Evolutionary conservation across 2,888 invertebrate species (phyloP).

Genomic region (Rhogogaster chlorosoma): DNA sequence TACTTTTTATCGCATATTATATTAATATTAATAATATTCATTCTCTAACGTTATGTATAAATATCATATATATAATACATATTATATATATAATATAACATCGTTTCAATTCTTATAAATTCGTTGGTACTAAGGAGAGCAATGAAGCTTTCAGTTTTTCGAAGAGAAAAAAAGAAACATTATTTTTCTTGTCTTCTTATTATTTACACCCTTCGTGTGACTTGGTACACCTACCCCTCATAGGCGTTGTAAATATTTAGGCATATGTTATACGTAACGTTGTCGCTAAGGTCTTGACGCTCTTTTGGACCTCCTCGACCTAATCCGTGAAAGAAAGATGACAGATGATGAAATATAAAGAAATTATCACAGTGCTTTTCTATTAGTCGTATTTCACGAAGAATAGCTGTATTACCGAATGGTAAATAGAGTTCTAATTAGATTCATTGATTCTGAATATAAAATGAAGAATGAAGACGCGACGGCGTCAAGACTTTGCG

Average conservation of each 20-base stretch:
- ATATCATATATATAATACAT: conserved; percentile 53
- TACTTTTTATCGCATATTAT: conserved; percentile 59
- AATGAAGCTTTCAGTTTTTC: neutral
- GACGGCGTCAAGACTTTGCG: conserved; percentile 27
- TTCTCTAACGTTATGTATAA: conserved; percentile 63
- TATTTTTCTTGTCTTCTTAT: conserved; percentile 17
- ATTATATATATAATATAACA: conserved; percentile 57
- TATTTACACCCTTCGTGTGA: conserved; percentile 55
- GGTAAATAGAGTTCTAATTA: neutral
- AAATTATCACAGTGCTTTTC: conserved; percentile 11
- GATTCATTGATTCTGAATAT: neutral
- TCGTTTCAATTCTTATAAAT: conserved; percentile 58
- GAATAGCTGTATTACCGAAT: neutral
- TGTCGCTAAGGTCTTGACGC: neutral
- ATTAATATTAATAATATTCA: conserved; percentile 62
- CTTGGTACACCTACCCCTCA: conserved; percentile 36
- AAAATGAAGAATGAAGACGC: neutral
- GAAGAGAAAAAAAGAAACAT: neutral
- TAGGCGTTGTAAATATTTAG: neutral
- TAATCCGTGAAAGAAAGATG: neutral
- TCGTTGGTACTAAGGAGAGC: conserved; percentile 55
- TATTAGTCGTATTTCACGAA: neutral
- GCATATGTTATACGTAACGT: neutral
- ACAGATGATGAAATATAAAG: neutral
- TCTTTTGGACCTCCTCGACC: neutral